phyloP scores from a whole-genome alignment of 2,888 invertebrate species.

The Hybos culiciformis region DNA sequence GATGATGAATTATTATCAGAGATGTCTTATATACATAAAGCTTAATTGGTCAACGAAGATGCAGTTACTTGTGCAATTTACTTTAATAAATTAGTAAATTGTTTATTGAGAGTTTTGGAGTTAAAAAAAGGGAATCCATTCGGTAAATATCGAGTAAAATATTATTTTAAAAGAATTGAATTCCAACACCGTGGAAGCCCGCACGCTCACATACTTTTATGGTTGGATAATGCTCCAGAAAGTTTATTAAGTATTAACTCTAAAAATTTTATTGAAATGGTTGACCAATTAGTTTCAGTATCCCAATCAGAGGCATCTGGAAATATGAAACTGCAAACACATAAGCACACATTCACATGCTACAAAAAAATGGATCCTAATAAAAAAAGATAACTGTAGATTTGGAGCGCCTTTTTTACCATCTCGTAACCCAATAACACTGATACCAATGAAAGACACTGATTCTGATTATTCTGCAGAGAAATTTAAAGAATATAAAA shows the following conservation, averaged over 20 bases:
- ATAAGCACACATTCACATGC: slow-evolving; percentile 1
- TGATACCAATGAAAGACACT: neutral
- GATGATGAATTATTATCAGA: neutral
- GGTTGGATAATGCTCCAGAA: slow-evolving; percentile 26
- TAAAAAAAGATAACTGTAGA: neutral
- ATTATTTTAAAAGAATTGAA: slow-evolving; percentile 26
- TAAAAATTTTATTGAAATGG: neutral
- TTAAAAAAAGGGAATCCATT: slow-evolving; percentile 14
- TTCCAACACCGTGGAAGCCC: slow-evolving; percentile 32
- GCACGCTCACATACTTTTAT: slow-evolving; percentile 30
- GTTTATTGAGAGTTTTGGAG: slow-evolving; percentile 2
- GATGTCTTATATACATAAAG: slow-evolving; percentile 9
- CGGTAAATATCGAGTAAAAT: neutral
- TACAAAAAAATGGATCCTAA: neutral
- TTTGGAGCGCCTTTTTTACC: neutral
- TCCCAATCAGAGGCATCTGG: neutral
- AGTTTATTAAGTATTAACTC: neutral
- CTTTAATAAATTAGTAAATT: slow-evolving; percentile 15
- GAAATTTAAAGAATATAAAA: too few species aligned
- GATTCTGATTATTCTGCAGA: too few species aligned
- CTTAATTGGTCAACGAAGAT: slow-evolving; percentile 19
- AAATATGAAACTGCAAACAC: neutral
- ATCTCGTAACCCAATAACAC: neutral
- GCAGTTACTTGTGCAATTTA: slow-evolving; percentile 19
- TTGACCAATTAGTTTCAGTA: neutral